A percentile compares a stretch with the other conserved stretches of the same genome.
Conservation (phyloP, 2,888 invertebrate genomes). For the Disparrhopalites patrizii region DNA sequence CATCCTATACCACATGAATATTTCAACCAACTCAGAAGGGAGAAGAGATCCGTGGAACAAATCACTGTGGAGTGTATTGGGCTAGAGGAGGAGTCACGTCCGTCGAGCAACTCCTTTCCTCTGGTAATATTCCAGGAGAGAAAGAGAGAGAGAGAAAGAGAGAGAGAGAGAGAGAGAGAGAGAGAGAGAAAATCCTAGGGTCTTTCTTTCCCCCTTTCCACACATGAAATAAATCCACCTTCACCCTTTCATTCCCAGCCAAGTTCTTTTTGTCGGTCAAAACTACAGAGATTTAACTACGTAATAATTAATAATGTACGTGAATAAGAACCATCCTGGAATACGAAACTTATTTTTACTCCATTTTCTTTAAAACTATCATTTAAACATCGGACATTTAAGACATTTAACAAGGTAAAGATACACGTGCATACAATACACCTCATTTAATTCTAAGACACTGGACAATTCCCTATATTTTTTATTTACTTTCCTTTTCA, state of each 20-base stretch:
- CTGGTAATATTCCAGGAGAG: background rate
- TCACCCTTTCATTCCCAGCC: too few relatives aligned
- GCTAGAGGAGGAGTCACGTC: background rate
- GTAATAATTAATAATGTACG: too few relatives aligned
- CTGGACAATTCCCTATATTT: too few relatives aligned
- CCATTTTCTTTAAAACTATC: too few relatives aligned
- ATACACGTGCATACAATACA: conserved; percentile 20
- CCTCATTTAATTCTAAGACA: too few relatives aligned
- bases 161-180: background rate
- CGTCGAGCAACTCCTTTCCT: background rate
- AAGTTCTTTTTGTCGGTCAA: too few relatives aligned
- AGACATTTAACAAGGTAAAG: conserved; percentile 18
- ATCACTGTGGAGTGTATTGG: conserved; percentile 3
- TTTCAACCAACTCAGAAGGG: conserved; percentile 4
- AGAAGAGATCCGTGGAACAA: conserved; percentile 8
- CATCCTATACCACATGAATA: conserved; percentile 1
- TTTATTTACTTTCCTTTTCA: too few relatives aligned
- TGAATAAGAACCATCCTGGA: too few relatives aligned
- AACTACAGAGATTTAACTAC: too few relatives aligned
- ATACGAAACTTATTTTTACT: too few relatives aligned
- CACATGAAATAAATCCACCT: too few relatives aligned
- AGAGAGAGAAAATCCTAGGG: background rate
- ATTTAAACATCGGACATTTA: too few relatives aligned
- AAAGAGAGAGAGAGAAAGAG: background rate
- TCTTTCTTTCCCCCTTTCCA: background rate